These are phyloP conservation scores for Pseudotriccus pelzelni DNA, from an alignment of 2,797 vertebrate species.

Conservation along the genomic window DNA sequence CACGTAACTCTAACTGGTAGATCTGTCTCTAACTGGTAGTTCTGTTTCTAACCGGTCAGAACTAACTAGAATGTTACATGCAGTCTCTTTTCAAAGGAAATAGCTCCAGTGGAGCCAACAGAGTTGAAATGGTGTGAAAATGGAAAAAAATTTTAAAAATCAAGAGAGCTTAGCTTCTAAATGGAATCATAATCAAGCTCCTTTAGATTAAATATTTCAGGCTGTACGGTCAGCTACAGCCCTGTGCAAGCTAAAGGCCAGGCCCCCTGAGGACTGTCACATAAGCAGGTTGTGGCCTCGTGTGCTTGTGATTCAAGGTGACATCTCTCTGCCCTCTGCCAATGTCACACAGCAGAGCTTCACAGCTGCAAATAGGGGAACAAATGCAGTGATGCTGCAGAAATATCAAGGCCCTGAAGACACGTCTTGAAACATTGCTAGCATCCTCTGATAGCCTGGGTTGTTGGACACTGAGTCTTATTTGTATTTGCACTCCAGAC, in stretches of 20 bases:
- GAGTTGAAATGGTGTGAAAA: not conserved
- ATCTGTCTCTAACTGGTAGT: too few species aligned
- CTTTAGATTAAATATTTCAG: not conserved
- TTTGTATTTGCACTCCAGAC: not conserved
- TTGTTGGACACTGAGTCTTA: not conserved
- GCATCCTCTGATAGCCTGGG: rapidly evolving
- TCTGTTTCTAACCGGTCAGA: not conserved
- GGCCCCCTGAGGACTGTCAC: rapidly evolving
- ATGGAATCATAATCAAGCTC: not conserved
- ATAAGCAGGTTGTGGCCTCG: not conserved
- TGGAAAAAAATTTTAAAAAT: not conserved
- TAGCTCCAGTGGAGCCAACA: not conserved
- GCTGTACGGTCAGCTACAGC: not conserved
- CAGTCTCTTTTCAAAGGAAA: not conserved
- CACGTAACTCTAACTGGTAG: not conserved
- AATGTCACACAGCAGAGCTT: rapidly evolving
- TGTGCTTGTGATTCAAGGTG: rapidly evolving
- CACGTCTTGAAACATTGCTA: not conserved
- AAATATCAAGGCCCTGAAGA: not conserved
- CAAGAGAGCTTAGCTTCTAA: not conserved
- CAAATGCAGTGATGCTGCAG: not conserved
- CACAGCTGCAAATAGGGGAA: not conserved
- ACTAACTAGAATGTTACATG: not conserved
- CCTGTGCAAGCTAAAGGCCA: not conserved
- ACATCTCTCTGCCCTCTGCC: not conserved